Conservation (phyloP, 2,888 invertebrate genomes). For the Elgonia sp. region DNA sequence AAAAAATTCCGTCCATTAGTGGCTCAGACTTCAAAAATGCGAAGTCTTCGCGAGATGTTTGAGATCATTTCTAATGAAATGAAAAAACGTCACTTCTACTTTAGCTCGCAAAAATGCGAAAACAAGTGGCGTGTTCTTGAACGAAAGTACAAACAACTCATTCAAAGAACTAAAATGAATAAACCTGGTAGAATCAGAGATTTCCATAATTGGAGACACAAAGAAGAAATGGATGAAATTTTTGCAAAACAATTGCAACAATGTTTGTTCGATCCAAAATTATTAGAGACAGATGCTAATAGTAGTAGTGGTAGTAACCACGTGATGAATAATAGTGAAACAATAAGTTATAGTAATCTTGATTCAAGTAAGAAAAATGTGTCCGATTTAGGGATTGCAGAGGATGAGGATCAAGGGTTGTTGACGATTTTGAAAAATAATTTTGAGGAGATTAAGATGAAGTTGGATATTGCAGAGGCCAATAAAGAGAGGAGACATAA, state of each 20-base stretch:
- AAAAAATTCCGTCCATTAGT: slow-evolving; percentile 83
- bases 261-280: slow-evolving; percentile 30
- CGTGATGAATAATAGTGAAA: neutral
- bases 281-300: slow-evolving; percentile 3
- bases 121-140: slow-evolving; percentile 85
- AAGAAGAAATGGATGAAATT: slow-evolving; percentile 84
- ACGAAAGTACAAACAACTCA: slow-evolving; percentile 84
- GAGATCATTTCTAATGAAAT: slow-evolving; percentile 84
- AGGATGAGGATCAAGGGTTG: slow-evolving; percentile 52
- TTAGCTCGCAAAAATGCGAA: slow-evolving; percentile 85
- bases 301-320: too few species aligned
- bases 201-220: slow-evolving; percentile 85
- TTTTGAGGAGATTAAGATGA: slow-evolving; percentile 78
- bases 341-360: slow-evolving; percentile 21
- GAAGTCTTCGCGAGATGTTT: slow-evolving; percentile 84
- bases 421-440: slow-evolving; percentile 74
- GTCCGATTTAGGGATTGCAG: neutral
- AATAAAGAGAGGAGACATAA: slow-evolving; percentile 79
- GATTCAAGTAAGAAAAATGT: slow-evolving; percentile 10
- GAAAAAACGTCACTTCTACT: slow-evolving; percentile 82
- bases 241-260: slow-evolving; percentile 79
- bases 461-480: slow-evolving; percentile 76
- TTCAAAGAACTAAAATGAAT: slow-evolving; percentile 82
- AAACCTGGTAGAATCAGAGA: slow-evolving; percentile 85
- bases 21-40: slow-evolving; percentile 82